A percentile compares a stretch with the other conserved stretches of the same genome.
phyloP scores from a whole-genome alignment of 2,888 invertebrate species.

The Mayetiola destructor region DNA sequence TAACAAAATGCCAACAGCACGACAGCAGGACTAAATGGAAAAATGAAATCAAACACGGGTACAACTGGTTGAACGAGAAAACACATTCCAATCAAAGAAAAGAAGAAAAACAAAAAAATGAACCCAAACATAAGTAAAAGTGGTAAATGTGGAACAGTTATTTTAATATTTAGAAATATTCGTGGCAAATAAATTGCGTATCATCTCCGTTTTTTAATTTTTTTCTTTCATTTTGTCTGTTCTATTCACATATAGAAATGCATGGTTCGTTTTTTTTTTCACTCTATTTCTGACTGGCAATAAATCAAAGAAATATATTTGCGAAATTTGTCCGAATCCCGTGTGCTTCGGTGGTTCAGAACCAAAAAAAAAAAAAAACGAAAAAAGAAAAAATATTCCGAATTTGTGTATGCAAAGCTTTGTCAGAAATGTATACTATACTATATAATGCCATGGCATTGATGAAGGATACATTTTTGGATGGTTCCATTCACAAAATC shows the following conservation, averaged over 20 bases:
- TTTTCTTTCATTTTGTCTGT: background rate
- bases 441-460: background rate
- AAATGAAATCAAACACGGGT: background rate
- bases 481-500: too few relatives aligned
- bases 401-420: background rate
- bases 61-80: background rate
- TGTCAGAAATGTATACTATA: background rate
- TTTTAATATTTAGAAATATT: background rate
- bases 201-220: background rate
- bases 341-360: too few relatives aligned
- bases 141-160: background rate
- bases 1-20: background rate
- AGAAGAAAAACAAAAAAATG: background rate
- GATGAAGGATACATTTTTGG: too few relatives aligned
- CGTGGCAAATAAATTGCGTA: background rate
- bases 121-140: background rate
- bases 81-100: too few relatives aligned
- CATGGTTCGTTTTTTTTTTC: background rate
- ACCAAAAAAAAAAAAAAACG: too few relatives aligned
- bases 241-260: too few relatives aligned
- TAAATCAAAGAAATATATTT: slow-evolving; percentile 12
- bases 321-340: slow-evolving; percentile 7
- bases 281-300: background rate
- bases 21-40: background rate
- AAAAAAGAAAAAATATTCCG: background rate